Evolutionary conservation across 1,140 invertebrate species (phyloP), one percentile per base, ranked within the genome.

Genomic region (Drosophila elegans): DNA sequence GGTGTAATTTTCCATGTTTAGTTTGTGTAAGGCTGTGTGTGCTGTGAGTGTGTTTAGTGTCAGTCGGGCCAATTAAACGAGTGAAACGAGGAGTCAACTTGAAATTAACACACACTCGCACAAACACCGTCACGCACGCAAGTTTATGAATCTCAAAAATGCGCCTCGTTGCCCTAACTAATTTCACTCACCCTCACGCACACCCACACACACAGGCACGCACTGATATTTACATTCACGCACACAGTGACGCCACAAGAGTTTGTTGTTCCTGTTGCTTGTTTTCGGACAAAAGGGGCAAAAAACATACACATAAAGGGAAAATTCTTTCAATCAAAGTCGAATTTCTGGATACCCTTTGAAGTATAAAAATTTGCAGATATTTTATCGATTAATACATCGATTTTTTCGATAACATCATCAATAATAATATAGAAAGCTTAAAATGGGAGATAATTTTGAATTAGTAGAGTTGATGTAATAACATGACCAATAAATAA

Each of bases 131-230:
- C 62, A 62, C 57, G 49, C 61, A 75, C 80, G 45, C 67, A 74
- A 77, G 68, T 84, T 89, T 89, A 84, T 89, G 84, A 89, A 84
- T 90, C 79, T 90, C 53, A 89, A 89, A 89, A 89, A 89, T 89
- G 57, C 61, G 68, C 63, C 73, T 67, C 73, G 69, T 68, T 82
- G 67, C 80, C 68, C 77, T 74, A 71, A 88, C 84, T 88, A 89
- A 88, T 88, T 88, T 88, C 67, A 68, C 46, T 29, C 56, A 61
- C 51, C 72, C 78, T 44, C 76, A 61, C 62, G 41, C 63, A 48
- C 54, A 46, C 54, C 54, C 53, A 41, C 44, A 56, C 62, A 36
- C 46, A 38, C 44, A 46, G 25, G 41, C 16, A 71, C 51, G 41
- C 45, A 53, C 39, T 41, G 49, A 67, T 44, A 48, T n/a, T 5